A percentile compares a stretch with the other conserved stretches of the same genome.
Evolutionary conservation across 2,797 vertebrate genomes (phyloP).

Genomic region (Mergus octosetaceus): DNA sequence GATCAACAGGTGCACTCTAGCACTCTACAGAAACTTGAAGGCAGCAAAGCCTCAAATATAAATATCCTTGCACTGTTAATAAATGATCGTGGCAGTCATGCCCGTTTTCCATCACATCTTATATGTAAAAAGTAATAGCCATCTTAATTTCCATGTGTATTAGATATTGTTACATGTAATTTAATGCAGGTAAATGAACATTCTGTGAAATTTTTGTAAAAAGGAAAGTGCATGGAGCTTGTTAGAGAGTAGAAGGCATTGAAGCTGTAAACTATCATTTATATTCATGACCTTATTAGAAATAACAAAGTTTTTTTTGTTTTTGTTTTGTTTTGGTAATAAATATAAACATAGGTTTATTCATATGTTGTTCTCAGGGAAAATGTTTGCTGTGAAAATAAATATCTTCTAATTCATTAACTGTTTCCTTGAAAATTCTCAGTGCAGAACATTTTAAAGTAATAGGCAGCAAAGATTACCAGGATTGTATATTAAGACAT

Average conservation of each 20-base stretch:
- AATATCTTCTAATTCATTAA: slow-evolving; percentile 24
- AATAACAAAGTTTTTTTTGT: neutral
- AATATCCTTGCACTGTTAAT: neutral
- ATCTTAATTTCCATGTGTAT: neutral
- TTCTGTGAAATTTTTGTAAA: neutral
- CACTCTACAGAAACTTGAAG: neutral
- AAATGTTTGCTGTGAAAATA: slow-evolving; percentile 2
- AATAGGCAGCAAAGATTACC: slow-evolving; percentile 36
- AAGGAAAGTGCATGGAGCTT: neutral
- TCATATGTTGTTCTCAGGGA: neutral
- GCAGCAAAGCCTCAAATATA: neutral
- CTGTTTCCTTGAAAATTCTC: slow-evolving; percentile 28
- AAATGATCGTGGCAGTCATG: neutral
- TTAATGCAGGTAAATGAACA: neutral
- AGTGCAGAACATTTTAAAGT: slow-evolving; percentile 33
- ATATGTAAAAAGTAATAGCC: neutral
- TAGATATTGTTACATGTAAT: neutral
- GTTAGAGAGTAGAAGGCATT: neutral
- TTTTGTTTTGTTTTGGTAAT: neutral
- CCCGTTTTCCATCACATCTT: neutral
- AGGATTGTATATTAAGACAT: slow-evolving; percentile 47
- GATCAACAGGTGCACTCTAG: neutral
- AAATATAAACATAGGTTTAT: neutral
- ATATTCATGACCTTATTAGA: neutral
- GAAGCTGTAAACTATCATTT: neutral